A percentile compares a stretch with the other conserved stretches of the same genome.
Conservation (phyloP, 2,797 vertebrate species). For the Silurus lanzhouensis region DNA sequence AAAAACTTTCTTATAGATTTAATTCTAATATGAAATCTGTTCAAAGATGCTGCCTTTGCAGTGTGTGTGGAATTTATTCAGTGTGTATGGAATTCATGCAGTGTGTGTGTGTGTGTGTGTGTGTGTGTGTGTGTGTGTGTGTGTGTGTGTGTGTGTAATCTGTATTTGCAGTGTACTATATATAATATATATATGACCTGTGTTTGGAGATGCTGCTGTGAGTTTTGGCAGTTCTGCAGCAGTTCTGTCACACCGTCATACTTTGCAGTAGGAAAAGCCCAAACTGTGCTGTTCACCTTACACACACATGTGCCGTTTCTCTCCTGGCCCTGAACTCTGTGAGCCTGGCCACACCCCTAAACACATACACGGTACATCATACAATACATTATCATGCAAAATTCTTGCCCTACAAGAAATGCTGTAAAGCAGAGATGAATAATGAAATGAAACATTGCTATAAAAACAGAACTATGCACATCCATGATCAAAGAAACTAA, state of each 20-base stretch:
- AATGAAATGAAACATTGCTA: too few relatives aligned
- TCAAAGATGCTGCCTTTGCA: background rate
- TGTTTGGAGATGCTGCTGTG: conserved; percentile 28
- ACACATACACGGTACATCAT: conserved; percentile 3
- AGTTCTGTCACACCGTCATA: conserved; percentile 32
- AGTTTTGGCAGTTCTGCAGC: conserved; percentile 29
- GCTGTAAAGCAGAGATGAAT: too few relatives aligned
- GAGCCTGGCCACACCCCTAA: conserved; percentile 21
- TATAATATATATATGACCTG: conserved; percentile 10
- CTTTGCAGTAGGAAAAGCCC: conserved; percentile 39
- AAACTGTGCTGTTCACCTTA: conserved; percentile 36
- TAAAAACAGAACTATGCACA: too few relatives aligned
- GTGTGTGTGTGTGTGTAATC: background rate
- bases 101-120: too few relatives aligned
- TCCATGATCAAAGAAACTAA: too few relatives aligned
- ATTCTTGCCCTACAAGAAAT: too few relatives aligned
- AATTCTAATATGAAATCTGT: background rate
- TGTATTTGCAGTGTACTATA: too few relatives aligned
- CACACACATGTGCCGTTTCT: conserved; percentile 41
- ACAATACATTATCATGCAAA: too few relatives aligned
- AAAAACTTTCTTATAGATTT: too few relatives aligned
- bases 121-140: too few relatives aligned
- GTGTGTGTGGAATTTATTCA: too few relatives aligned
- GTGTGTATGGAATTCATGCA: background rate
- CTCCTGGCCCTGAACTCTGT: conserved; percentile 33